Evolutionary conservation across 2,888 invertebrate species (phyloP), one percentile per base, ranked within the genome.

Genomic region (Pterobdella sp.): DNA sequence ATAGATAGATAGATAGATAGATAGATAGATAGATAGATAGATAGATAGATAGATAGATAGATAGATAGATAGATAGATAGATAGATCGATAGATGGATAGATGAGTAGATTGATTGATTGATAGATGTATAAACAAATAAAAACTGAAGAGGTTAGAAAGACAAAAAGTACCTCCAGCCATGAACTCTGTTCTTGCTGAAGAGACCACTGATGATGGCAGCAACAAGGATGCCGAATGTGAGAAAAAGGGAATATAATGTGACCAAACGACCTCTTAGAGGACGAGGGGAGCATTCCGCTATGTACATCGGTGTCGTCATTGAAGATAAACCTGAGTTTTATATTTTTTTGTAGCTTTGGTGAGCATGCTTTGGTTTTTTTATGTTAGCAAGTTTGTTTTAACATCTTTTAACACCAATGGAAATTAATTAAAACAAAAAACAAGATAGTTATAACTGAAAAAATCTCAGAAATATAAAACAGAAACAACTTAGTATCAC

Each of bases 301-400:
- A 88, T 85, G 79, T 87, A 87, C 79, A 87, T 84, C 1, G 87
- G 87, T 1, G 87, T 85, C 56, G 85, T 85, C 85, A 86, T 87
- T 1, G 86, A 86, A 10, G 86, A 83, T 35, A 86, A 77, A 36
- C 86, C 86, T 86, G 77, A 14, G 60, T 14, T 7, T 31, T 60
- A n/a, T n/a, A n/a, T n/a, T n/a, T n/a, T n/a, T n/a, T n/a, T n/a
- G n/a, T n/a, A n/a, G n/a, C n/a, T n/a, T n/a, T n/a, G n/a, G n/a
- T n/a, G n/a, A n/a, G n/a, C n/a, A n/a, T n/a, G n/a, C n/a, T n/a
- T n/a, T n/a, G n/a, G n/a, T 73, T 14, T 52, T 34, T 36, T 14
- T 49, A 49, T 18, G n/a, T n/a, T n/a, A n/a, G n/a, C n/a, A n/a
- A n/a, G n/a, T n/a, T n/a, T n/a, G n/a, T n/a, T n/a, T n/a, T n/a